Percentiles rank a stretch among this genome's conserved stretches.
Evolutionary conservation across 2,797 vertebrate genomes (phyloP).

Genomic region (Gymnodraco acuticeps): DNA sequence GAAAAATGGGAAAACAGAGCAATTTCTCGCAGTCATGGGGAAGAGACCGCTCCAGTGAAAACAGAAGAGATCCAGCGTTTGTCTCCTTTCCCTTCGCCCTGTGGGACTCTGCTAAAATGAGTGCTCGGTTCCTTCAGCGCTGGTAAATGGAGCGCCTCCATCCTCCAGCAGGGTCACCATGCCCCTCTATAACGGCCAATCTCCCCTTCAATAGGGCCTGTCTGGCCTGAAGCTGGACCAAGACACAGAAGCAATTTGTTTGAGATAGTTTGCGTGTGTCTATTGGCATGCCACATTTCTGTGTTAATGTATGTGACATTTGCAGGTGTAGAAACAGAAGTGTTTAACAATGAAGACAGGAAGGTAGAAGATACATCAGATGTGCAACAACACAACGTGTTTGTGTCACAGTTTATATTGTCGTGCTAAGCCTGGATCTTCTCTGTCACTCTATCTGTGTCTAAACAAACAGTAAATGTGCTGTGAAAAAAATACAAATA

Average conservation of each 20-base stretch:
- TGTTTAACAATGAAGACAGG: constrained; percentile 30
- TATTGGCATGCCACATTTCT: constrained; percentile 26
- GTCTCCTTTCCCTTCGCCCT: constrained; percentile 49
- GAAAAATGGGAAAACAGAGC: constrained; percentile 50
- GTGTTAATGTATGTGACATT: constrained; percentile 15
- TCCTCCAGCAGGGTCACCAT: constrained; percentile 60
- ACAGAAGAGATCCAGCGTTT: constrained; percentile 49
- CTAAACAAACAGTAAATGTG: constrained; percentile 51
- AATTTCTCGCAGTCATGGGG: constrained; percentile 44
- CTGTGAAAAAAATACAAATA: constrained; percentile 13
- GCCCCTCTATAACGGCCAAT: constrained; percentile 74
- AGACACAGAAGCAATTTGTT: constrained; percentile 61
- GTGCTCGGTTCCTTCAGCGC: constrained; percentile 54
- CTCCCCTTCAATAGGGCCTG: constrained; percentile 76
- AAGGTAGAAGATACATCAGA: constrained; percentile 50
- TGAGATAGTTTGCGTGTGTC: constrained; percentile 31
- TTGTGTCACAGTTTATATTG: constrained; percentile 60
- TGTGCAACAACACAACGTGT: constrained; percentile 31
- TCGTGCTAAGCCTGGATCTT: constrained; percentile 52
- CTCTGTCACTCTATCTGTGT: constrained; percentile 60
- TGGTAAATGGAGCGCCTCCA: constrained; percentile 72
- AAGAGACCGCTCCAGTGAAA: constrained; percentile 30
- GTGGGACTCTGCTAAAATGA: constrained; percentile 68
- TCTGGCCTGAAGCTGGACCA: constrained; percentile 71
- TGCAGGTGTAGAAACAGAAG: constrained; percentile 23